These are phyloP conservation scores for Sphaerophoria taeniata DNA, from an alignment of 2,888 invertebrate genomes.

Conservation along the genomic window DNA sequence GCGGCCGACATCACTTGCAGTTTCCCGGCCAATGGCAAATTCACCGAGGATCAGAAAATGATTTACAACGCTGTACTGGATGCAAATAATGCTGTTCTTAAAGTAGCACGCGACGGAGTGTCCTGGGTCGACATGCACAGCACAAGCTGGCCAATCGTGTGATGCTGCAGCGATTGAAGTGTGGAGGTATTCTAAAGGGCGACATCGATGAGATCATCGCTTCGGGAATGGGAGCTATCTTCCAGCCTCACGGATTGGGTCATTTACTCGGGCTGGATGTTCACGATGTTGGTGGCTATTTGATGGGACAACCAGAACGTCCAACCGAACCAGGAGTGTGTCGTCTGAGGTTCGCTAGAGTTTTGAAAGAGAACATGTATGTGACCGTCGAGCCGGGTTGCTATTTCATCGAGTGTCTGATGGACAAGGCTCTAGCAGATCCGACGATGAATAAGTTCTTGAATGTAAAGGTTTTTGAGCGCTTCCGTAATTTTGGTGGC, in stretches of 20 bases:
- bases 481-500: constrained; percentile 94
- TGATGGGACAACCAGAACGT: constrained; percentile 88
- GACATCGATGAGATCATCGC: constrained; percentile 81
- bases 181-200: constrained; percentile 90
- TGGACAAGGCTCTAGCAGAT: constrained; percentile 91
- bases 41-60: constrained; percentile 94
- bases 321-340: constrained; percentile 87
- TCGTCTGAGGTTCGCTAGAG: constrained; percentile 91
- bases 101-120: constrained; percentile 93
- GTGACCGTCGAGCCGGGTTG: constrained; percentile 98
- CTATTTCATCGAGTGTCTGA: constrained; percentile 94
- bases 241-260: constrained; percentile 98
- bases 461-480: constrained; percentile 88
- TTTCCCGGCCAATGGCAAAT: constrained; percentile 97
- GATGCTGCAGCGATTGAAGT: constrained; percentile 89
- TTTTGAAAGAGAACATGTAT: constrained; percentile 91
- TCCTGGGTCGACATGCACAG: constrained; percentile 98
- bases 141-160: constrained; percentile 89
- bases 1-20: constrained; percentile 98
- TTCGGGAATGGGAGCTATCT: constrained; percentile 90
- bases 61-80: constrained; percentile 95
- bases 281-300: constrained; percentile 98
- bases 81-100: constrained; percentile 92
- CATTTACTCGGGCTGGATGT: constrained; percentile 98
- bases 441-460: constrained; percentile 90